Evolutionary conservation across 1,140 invertebrate genomes (phyloP).

Genomic region (Rhysida immarginata): DNA sequence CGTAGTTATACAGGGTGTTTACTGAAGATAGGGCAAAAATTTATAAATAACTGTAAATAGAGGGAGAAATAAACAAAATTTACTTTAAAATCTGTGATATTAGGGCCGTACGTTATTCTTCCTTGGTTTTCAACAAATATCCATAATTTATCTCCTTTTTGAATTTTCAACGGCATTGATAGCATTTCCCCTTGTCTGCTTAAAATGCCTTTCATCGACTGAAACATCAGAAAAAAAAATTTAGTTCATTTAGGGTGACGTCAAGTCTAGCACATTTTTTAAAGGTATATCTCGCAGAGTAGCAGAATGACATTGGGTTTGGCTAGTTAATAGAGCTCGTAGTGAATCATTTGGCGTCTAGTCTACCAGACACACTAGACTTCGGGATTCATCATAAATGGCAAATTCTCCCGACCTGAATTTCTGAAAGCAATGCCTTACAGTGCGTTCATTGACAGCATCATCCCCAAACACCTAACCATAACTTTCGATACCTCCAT

Average conservation of each 20-base stretch:
- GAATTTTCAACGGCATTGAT: conserved; percentile 35
- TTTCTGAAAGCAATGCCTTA: too few species aligned
- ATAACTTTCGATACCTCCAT: too few species aligned
- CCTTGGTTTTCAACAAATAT: conserved; percentile 72
- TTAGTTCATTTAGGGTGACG: not conserved
- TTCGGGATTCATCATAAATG: too few species aligned
- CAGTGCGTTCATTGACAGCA: too few species aligned
- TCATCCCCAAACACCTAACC: too few species aligned
- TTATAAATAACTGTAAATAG: too few species aligned
- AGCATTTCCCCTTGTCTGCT: conserved; percentile 40
- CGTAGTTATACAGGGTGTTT: too few species aligned
- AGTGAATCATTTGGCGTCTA: too few species aligned
- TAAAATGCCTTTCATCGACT: conserved; percentile 33
- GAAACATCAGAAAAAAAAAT: not conserved
- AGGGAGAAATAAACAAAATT: too few species aligned
- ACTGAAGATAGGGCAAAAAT: too few species aligned
- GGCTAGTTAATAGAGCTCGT: not conserved
- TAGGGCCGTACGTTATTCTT: conserved; percentile 49
- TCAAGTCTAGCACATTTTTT: not conserved
- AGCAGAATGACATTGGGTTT: not conserved
- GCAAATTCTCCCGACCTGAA: too few species aligned
- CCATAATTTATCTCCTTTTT: conserved; percentile 38
- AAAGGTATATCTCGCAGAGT: not conserved
- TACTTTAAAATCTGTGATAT: conserved; percentile 41
- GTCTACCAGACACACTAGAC: too few species aligned